A percentile compares a stretch with the other conserved stretches of the same genome.
Conservation (phyloP, 2,113 vertebrate species). For the Elgaria multicarinata region DNA sequence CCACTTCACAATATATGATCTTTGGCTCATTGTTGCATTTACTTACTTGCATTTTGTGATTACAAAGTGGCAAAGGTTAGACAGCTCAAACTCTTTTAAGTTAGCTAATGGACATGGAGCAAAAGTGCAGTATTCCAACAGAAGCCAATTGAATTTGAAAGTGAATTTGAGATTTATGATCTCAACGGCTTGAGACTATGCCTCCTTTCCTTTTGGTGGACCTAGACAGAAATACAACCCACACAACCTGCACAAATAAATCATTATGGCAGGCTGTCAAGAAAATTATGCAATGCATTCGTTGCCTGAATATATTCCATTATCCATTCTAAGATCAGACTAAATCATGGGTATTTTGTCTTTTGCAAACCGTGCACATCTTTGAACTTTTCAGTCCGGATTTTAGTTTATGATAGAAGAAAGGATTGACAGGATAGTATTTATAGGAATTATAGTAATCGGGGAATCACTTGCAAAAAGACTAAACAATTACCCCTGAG, state of each 20-base stretch:
- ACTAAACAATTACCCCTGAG: background rate
- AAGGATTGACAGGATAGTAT: background rate
- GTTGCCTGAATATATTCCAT: background rate
- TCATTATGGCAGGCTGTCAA: background rate
- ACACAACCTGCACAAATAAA: background rate
- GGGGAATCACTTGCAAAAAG: background rate
- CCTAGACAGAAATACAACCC: background rate
- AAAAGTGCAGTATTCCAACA: background rate
- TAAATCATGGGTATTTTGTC: background rate
- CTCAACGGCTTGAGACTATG: background rate
- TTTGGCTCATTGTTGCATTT: conserved; percentile 4
- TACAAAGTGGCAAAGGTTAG: background rate
- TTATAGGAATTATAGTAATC: background rate
- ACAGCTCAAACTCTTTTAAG: background rate
- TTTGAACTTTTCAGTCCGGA: background rate
- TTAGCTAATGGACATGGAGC: background rate
- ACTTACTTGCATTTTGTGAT: background rate
- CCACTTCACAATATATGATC: conserved; percentile 21
- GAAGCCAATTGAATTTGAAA: background rate
- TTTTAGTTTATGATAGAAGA: background rate
- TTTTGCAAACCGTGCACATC: background rate
- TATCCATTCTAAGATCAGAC: background rate
- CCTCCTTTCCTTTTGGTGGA: background rate
- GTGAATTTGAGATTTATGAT: background rate
- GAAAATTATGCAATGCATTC: background rate